Base-by-base conservation (phyloP, 2,113 vertebrate genomes). In the Microtus pennsylvanicus region DNA sequence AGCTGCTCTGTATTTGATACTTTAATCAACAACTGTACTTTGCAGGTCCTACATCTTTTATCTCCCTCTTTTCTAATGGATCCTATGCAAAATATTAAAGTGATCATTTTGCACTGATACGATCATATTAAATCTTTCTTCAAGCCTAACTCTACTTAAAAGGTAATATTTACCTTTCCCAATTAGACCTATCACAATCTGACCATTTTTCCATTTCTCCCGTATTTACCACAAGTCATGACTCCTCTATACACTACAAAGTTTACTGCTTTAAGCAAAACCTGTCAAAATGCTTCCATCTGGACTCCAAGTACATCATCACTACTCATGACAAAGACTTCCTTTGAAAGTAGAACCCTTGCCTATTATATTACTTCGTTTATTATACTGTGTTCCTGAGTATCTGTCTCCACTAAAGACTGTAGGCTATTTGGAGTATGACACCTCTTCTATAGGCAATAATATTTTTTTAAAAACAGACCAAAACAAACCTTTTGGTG, bases 121-220 rank as follows among this genome's bases (percentile, higher is more conserved):
- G 19, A 91, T 77, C 91, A 50, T 26, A 55, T 12, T 61, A 42
- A 89, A 33, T 92, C 85, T 42, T 74, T 80, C 26, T 74, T 94
- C 89, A 95, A 78, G 96, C 42, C 42, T 80, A 45, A 75, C 50
- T 82, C n/a, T 63, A 28, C 76, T 61, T 69, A 83, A 13, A 92
- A 38, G 19, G 65, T 83, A 63, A 38, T 83, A 94, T 67, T 77
- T 92, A 94, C 78, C 30, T 95, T 87, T 80, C 86, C 80, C 87
- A 47, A 52, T 14, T 61, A 42, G 42, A 52, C 63, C n/a, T 95
- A 90, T 81, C 22, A 72, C 74, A 95, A 45, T 82, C 75, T 94
- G 74, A 33, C 24, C 30, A 21, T 87, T 89, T 61, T 93, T 88
- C 42, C n/a, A n/a, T 85, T 70, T 78, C 50, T 83, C 38, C 45